phyloP scores from a whole-genome alignment of 2,888 invertebrate genomes.

The Ecliptopera silaceata region DNA sequence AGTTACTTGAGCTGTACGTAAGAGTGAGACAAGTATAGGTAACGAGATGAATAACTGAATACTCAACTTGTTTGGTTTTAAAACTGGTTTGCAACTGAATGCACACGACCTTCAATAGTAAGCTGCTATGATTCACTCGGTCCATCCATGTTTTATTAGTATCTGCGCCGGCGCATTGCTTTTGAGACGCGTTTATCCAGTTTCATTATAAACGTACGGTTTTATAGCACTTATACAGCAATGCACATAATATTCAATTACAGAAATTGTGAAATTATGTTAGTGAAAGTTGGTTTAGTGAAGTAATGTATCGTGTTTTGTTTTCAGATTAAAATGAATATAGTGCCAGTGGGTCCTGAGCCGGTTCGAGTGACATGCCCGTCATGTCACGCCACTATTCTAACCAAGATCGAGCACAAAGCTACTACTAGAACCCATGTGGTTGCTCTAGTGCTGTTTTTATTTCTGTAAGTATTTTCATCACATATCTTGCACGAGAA shows the following conservation, averaged over 20 bases:
- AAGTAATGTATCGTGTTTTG: background rate
- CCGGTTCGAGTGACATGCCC: slow-evolving; percentile 75
- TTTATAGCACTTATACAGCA: background rate
- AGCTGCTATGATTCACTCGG: background rate
- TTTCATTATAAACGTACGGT: background rate
- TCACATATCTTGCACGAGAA: background rate
- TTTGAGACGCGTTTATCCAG: slow-evolving; percentile 3
- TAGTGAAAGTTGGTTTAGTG: background rate
- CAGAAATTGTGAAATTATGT: too few species aligned
- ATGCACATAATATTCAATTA: too few species aligned
- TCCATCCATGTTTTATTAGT: background rate
- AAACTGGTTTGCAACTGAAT: slow-evolving; percentile 8
- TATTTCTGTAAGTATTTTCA: slow-evolving; percentile 45
- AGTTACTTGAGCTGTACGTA: too few species aligned
- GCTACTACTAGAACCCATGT: slow-evolving; percentile 81
- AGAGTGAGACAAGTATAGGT: too few species aligned
- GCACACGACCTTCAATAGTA: slow-evolving; percentile 1
- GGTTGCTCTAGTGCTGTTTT: slow-evolving; percentile 70
- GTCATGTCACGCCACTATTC: slow-evolving; percentile 71
- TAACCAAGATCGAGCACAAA: slow-evolving; percentile 68
- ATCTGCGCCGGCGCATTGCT: slow-evolving; percentile 2
- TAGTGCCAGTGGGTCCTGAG: slow-evolving; percentile 69
- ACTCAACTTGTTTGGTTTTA: background rate
- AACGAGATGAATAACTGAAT: too few species aligned
- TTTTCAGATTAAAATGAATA: slow-evolving; percentile 40